phyloP scores from a whole-genome alignment of 2,113 vertebrate species.

The Serinus canaria region DNA sequence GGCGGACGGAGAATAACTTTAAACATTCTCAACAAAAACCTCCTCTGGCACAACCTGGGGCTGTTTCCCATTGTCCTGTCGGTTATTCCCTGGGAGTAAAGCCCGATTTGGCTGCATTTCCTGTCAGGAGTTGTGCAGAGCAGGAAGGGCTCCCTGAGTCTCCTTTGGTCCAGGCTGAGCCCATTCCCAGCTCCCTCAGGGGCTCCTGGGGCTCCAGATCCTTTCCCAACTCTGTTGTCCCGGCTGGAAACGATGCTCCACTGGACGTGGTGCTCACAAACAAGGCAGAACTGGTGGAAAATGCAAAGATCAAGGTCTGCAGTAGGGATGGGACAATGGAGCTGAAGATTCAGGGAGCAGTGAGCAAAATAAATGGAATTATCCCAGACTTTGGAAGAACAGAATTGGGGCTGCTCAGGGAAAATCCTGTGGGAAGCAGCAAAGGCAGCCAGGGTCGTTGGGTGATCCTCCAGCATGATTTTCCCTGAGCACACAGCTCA shows the following conservation, averaged over 20 bases:
- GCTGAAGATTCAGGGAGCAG: not conserved
- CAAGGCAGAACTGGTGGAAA: not conserved
- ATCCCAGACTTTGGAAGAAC: not conserved
- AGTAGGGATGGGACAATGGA: not conserved
- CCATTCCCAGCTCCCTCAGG: not conserved
- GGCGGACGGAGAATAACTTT: not conserved
- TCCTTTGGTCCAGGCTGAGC: not conserved
- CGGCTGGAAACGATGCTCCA: not conserved
- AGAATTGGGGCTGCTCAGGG: not conserved
- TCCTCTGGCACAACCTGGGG: not conserved
- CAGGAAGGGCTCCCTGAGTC: accelerated
- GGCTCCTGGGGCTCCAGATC: not conserved
- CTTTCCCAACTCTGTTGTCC: not conserved
- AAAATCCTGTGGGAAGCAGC: not conserved
- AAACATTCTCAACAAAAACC: not conserved
- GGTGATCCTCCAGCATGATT: not conserved
- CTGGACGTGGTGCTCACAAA: not conserved
- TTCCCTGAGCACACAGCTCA: not conserved
- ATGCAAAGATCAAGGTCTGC: not conserved
- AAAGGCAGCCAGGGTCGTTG: accelerated
- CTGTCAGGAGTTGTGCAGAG: not conserved
- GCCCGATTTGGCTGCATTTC: not conserved
- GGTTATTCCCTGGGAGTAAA: not conserved
- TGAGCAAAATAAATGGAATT: not conserved
- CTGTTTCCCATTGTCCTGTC: not conserved